A percentile compares a stretch with the other conserved stretches of the same genome.
Conservation (phyloP, 2,113 vertebrate species). For the Melanotaenia duboulayi region DNA sequence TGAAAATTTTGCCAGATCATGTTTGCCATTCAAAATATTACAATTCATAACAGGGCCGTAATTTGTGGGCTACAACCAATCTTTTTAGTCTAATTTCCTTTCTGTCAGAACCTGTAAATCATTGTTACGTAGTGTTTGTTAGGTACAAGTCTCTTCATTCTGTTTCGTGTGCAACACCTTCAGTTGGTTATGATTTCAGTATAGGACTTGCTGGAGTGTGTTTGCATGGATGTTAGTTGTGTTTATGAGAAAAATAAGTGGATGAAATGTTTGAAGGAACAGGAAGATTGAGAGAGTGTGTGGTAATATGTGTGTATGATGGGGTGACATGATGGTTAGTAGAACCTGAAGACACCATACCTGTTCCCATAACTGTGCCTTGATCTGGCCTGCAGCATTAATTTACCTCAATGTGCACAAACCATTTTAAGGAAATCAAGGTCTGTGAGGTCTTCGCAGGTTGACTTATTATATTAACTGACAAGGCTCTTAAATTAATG, state of each 20-base stretch:
- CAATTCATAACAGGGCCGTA: no score
- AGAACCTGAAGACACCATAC: slow-evolving; percentile 2
- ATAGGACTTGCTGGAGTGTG: background rate
- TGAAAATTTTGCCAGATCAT: no score
- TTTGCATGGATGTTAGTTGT: background rate
- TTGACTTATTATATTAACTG: background rate
- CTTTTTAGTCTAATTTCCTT: no score
- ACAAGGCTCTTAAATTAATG: background rate
- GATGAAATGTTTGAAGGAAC: background rate
- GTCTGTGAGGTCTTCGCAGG: background rate
- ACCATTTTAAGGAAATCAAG: background rate
- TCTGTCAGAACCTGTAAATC: no score
- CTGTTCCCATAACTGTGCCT: slow-evolving; percentile 30
- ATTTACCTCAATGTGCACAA: background rate
- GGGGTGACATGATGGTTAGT: slow-evolving; percentile 25
- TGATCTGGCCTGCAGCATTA: slow-evolving; percentile 43
- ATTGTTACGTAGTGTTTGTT: background rate
- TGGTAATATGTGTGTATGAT: background rate
- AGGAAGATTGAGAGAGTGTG: background rate
- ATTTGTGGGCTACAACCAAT: no score
- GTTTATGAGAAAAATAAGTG: slow-evolving; percentile 1
- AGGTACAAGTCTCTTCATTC: background rate
- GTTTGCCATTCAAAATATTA: no score
- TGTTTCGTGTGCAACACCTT: slow-evolving; percentile 7
- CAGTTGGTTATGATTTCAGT: slow-evolving; percentile 11